Evolutionary conservation across 2,888 invertebrate species (phyloP), one percentile per base, ranked within the genome.

Genomic region (Cylindroiulus punctatus): DNA sequence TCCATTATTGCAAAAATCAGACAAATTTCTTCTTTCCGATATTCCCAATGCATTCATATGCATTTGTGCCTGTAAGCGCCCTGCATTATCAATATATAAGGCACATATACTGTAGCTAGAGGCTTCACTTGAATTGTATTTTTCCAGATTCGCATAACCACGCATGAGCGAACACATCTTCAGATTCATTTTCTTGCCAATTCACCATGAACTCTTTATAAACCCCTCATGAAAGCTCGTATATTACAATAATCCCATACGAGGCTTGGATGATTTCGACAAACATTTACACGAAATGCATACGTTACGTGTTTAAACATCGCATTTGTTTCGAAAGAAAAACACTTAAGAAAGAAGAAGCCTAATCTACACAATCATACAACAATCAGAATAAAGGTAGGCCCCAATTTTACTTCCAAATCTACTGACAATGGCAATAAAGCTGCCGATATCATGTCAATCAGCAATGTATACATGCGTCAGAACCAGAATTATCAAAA

Each of bases 151-250:
- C 76, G 26, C 22, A 30, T 76, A 76, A 76, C 10, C 30, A 76
- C 76, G 76, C 76, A 14, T 30, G 76, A 76, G 76, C 30, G 26
- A 76, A 26, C 76, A 30, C 76, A 76, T 76, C 30, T 30, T 76
- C 76, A 76, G 30, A 76, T 76, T 76, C 76, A 76, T 76, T 76
- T 76, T 76, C 76, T 76, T 76, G 76, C 76, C 30, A 76, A 26
- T 30, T 76, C 76, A 76, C 76, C 76, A 76, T 76, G 30, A 76
- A 76, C 76, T 76, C 30, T 12, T n/a, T 12, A 65, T n/a, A 65
- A 65, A 65, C 26, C n/a, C 12, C 26, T 76, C 26, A 12, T 14
- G 30, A 44, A 44, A 5, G 44, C 44, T 44, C 76, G 26, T 30
- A 76, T 76, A 26, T 30, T 30, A 76, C 30, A 76, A 76, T 14